Evolutionary conservation across 2,797 vertebrate species (phyloP).

Genomic region (Bryconaethiops microstoma): DNA sequence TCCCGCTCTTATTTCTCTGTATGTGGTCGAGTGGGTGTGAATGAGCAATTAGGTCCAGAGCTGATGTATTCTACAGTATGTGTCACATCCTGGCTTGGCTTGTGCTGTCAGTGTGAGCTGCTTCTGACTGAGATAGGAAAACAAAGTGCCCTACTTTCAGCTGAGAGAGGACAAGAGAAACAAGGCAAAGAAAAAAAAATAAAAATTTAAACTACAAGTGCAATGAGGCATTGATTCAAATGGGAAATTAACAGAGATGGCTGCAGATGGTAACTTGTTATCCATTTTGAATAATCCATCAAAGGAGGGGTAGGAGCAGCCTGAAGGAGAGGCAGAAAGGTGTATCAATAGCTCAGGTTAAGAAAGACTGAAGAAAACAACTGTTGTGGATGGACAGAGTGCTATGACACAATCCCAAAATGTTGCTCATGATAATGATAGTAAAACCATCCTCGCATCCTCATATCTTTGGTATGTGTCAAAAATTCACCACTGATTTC

Average conservation of each 20-base stretch:
- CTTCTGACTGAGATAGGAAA: constrained; percentile 1
- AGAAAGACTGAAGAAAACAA: neutral
- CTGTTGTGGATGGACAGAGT: neutral
- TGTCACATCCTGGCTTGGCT: constrained; percentile 22
- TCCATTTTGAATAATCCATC: neutral
- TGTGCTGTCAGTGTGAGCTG: neutral
- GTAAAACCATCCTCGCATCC: too few species aligned
- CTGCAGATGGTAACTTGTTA: constrained; percentile 5
- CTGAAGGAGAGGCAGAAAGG: neutral
- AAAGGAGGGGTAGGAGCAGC: neutral
- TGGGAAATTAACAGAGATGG: constrained; percentile 12
- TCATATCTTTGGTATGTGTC: too few species aligned
- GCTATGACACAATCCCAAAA: neutral
- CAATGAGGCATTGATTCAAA: neutral
- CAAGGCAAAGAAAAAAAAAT: neutral
- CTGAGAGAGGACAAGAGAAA: neutral
- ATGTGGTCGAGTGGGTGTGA: constrained; percentile 20
- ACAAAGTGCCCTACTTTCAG: constrained; percentile 15
- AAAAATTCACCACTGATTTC: neutral
- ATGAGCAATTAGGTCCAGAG: constrained; percentile 23
- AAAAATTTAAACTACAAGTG: neutral
- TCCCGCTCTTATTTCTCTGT: constrained; percentile 2
- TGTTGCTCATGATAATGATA: neutral
- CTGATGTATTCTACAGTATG: constrained; percentile 16
- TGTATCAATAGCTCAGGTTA: neutral